Evolutionary conservation across 2,888 invertebrate species (phyloP).

Genomic region (Plagiodera versicolora): DNA sequence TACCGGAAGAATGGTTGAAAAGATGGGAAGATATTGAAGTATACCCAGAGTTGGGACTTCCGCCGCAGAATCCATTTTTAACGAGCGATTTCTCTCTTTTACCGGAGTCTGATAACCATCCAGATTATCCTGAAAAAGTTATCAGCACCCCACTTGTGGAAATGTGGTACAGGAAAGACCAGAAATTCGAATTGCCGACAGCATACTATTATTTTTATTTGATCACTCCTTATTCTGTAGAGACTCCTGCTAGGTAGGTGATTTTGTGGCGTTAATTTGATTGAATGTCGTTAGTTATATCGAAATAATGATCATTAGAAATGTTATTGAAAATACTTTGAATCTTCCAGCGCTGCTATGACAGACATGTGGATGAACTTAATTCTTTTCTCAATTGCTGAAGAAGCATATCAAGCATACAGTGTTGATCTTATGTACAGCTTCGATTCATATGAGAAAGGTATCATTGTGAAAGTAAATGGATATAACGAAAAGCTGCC

Average conservation of each 20-base stretch:
- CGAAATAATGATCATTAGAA: too few relatives aligned
- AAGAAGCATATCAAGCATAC: conserved; percentile 38
- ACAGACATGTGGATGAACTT: conserved; percentile 35
- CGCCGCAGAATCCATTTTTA: conserved; percentile 72
- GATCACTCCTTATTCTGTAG: conserved; percentile 66
- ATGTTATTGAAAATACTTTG: background rate
- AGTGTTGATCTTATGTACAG: conserved; percentile 31
- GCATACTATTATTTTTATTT: conserved; percentile 75
- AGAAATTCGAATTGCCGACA: conserved; percentile 78
- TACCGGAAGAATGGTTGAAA: conserved; percentile 65
- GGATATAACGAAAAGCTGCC: conserved; percentile 42
- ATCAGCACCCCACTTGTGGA: conserved; percentile 61
- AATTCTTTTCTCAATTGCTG: conserved; percentile 32
- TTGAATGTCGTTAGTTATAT: too few relatives aligned
- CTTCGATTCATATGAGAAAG: conserved; percentile 31
- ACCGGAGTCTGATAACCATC: conserved; percentile 50
- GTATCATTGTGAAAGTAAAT: conserved; percentile 34
- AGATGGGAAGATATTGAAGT: conserved; percentile 64
- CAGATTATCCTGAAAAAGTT: conserved; percentile 62
- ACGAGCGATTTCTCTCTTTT: conserved; percentile 70
- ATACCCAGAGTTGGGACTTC: conserved; percentile 65
- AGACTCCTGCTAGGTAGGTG: conserved; percentile 66
- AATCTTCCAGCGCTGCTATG: conserved; percentile 17
- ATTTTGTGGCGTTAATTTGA: background rate
- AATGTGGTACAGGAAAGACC: conserved; percentile 83